Percentiles rank a stretch among this genome's conserved stretches.
Conservation (phyloP, 2,113 vertebrate species). For the Haemorhous mexicanus region DNA sequence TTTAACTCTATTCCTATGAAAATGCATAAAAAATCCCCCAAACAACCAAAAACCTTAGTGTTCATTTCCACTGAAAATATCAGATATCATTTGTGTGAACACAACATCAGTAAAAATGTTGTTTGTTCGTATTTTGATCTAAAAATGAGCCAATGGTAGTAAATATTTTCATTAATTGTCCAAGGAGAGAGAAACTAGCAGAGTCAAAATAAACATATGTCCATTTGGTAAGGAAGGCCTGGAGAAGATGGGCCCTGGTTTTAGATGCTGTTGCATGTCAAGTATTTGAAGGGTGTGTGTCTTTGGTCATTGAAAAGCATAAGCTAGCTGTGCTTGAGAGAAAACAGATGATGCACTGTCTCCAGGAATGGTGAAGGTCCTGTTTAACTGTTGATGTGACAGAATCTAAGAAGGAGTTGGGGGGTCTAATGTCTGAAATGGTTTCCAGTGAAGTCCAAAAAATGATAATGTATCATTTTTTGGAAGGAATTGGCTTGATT, state of each 20-base stretch:
- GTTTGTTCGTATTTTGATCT: neutral
- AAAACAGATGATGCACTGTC: neutral
- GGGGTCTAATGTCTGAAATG: neutral
- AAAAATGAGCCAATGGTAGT: neutral
- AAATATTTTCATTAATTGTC: neutral
- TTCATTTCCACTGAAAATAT: neutral
- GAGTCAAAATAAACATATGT: neutral
- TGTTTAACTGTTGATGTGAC: neutral
- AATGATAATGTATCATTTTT: neutral
- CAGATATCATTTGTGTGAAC: neutral
- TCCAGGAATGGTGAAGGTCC: neutral
- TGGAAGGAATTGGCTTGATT: neutral
- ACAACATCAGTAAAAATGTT: neutral
- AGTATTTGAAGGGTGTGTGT: neutral
- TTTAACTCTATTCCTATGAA: neutral
- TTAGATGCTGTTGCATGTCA: neutral
- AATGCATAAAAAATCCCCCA: neutral
- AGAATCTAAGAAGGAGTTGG: neutral
- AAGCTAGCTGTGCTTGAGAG: neutral
- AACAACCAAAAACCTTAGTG: neutral
- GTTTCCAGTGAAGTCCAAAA: neutral
- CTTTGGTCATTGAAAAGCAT: neutral
- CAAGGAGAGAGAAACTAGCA: neutral
- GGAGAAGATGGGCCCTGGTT: neutral
- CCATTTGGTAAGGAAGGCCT: neutral